Evolutionary conservation across 2,113 vertebrate species (phyloP).

Genomic region (Ginglymostoma cirratum): DNA sequence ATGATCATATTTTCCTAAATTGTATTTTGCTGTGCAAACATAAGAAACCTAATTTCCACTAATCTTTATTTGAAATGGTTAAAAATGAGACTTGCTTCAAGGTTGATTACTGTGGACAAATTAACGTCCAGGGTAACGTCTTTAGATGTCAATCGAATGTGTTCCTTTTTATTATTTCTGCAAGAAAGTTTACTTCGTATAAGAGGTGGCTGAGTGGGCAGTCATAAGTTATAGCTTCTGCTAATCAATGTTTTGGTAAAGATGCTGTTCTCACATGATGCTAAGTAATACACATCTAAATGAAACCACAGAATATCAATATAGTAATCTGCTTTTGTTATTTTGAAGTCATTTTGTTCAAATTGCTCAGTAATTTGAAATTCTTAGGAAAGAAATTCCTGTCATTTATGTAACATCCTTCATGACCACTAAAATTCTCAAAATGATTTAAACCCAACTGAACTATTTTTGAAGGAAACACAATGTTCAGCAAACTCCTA

Average conservation of each 20-base stretch:
- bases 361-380: not conserved
- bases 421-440: too few relatives aligned
- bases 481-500: too few relatives aligned
- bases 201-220: not conserved
- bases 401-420: too few relatives aligned
- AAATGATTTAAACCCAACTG: too few relatives aligned
- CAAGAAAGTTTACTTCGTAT: not conserved
- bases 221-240: not conserved
- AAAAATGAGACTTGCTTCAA: not conserved
- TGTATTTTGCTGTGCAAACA: not conserved
- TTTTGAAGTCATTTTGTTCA: not conserved
- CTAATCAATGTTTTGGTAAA: not conserved
- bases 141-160: not conserved
- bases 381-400: not conserved
- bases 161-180: not conserved
- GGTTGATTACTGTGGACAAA: not conserved
- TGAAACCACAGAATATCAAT: not conserved
- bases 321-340: not conserved
- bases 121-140: not conserved
- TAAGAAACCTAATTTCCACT: not conserved
- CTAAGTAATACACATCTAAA: not conserved
- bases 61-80: not conserved
- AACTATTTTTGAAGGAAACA: too few relatives aligned
- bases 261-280: not conserved
- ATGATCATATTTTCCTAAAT: not conserved